These are phyloP conservation scores for Sitta carolinensis DNA, from an alignment of 2,797 vertebrate genomes.

Conservation along the genomic window DNA sequence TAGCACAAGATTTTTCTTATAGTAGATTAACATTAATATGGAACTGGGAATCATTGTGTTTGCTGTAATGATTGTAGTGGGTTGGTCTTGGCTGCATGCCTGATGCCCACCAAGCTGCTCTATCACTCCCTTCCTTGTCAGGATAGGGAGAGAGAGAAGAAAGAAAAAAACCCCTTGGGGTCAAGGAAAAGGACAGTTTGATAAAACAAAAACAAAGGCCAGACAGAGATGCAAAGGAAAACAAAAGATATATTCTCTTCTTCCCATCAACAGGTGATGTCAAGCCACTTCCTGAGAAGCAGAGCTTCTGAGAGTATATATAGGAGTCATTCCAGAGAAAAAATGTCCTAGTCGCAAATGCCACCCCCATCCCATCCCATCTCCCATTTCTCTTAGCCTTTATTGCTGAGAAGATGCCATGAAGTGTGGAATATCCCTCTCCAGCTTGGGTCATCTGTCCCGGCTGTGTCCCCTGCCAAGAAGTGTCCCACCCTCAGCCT, in stretches of 20 bases:
- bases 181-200: background rate
- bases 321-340: background rate
- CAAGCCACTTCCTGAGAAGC: background rate
- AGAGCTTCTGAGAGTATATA: background rate
- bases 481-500: background rate
- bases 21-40: background rate
- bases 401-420: background rate
- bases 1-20: background rate
- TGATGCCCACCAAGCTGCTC: too few species aligned
- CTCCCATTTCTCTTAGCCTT: background rate
- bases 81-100: background rate
- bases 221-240: background rate
- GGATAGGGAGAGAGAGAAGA: background rate
- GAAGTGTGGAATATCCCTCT: background rate
- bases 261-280: background rate
- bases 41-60: background rate
- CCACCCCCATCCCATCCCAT: too few species aligned
- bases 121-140: background rate
- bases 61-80: background rate
- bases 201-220: background rate
- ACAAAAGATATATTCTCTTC: background rate
- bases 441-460: background rate
- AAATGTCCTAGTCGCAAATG: background rate
- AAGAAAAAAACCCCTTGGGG: background rate
- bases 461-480: background rate